phyloP scores from a whole-genome alignment of 2,888 invertebrate genomes.

The Teleiodes luculella region DNA sequence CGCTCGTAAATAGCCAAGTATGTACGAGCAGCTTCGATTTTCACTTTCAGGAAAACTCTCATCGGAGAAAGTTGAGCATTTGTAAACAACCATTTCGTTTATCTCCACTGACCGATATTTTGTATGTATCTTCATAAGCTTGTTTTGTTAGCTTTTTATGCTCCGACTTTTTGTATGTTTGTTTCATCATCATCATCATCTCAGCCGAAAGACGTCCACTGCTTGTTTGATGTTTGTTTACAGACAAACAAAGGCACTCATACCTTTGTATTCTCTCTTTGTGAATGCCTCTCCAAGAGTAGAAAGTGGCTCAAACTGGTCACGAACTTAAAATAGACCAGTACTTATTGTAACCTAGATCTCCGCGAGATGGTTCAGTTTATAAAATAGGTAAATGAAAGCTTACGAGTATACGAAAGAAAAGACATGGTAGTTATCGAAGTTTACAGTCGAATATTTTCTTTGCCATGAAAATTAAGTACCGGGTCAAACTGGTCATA shows the following conservation, averaged over 20 bases:
- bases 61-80: conserved; percentile 19
- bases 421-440: too few relatives aligned
- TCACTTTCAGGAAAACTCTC: conserved; percentile 62
- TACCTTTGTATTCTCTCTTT: background rate
- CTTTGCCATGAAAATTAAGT: too few relatives aligned
- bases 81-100: conserved; percentile 8
- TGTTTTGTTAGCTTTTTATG: background rate
- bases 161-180: too few relatives aligned
- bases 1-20: conserved; percentile 33
- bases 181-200: too few relatives aligned
- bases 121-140: background rate
- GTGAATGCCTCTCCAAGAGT: background rate
- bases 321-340: conserved; percentile 9
- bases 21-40: conserved; percentile 52
- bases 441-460: too few relatives aligned
- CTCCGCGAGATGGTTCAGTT: too few relatives aligned
- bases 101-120: background rate
- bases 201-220: too few relatives aligned
- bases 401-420: too few relatives aligned
- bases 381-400: too few relatives aligned
- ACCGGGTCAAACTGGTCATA: too few relatives aligned
- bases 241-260: background rate
- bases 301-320: conserved; percentile 9
- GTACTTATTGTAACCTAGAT: too few relatives aligned
- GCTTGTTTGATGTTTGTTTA: background rate